A percentile compares a stretch with the other conserved stretches of the same genome.
Conservation (phyloP, 2,113 vertebrate genomes). For the Ciconia maguari region DNA sequence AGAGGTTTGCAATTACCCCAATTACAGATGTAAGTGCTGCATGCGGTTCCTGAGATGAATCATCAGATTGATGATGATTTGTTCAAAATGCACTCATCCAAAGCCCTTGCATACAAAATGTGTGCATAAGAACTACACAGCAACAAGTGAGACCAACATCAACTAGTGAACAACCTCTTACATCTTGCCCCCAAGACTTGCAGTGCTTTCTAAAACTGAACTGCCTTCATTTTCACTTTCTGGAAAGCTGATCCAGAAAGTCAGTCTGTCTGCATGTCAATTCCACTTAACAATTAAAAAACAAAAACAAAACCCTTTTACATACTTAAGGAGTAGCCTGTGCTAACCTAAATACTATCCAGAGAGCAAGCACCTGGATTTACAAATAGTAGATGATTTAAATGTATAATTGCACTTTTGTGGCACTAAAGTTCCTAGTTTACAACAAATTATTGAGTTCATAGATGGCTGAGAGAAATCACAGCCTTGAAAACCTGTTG, state of each 20-base stretch:
- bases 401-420: not conserved
- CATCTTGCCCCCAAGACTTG: not conserved
- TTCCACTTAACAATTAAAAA: not conserved
- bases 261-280: not conserved
- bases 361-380: not conserved
- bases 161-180: not conserved
- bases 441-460: not conserved
- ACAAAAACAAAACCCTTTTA: not conserved
- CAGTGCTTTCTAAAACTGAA: not conserved
- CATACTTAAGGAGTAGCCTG: not conserved
- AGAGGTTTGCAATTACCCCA: slow-evolving; percentile 39
- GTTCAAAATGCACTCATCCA: slow-evolving; percentile 31
- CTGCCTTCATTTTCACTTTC: not conserved
- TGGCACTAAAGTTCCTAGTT: not conserved
- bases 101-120: not conserved
- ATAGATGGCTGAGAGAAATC: not conserved
- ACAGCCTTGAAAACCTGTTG: not conserved
- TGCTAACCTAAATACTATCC: not conserved
- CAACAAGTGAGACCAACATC: slow-evolving; percentile 11
- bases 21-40: slow-evolving; percentile 35
- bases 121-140: not conserved
- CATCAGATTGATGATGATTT: slow-evolving; percentile 39
- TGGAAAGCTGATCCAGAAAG: not conserved
- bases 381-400: not conserved
- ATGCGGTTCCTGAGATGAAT: slow-evolving; percentile 37